Evolutionary conservation across 37 sponge, comb jelly and placozoan species (phyloP).

Genomic region (Hormiphora californensis): DNA sequence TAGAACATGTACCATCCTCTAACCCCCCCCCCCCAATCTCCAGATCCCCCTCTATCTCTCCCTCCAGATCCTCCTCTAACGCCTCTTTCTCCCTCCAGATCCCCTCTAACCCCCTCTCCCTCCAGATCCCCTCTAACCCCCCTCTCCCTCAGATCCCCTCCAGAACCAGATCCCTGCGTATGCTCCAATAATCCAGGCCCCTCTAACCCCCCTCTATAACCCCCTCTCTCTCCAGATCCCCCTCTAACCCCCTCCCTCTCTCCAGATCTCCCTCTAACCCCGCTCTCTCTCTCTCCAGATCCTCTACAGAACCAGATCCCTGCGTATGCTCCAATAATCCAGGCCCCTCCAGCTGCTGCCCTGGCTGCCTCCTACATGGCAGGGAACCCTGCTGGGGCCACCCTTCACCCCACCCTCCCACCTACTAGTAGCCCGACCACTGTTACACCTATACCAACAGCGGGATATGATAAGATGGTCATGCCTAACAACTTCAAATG

Average conservation of each 20-base stretch:
- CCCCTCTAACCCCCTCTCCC: constrained; percentile 1
- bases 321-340: constrained; percentile 18
- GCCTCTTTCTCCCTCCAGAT: neutral
- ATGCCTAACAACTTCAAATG: constrained; percentile 54
- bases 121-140: neutral
- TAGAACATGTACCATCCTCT: neutral
- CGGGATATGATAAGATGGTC: constrained; percentile 53
- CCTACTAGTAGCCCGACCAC: too few species aligned
- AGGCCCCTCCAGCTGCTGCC: neutral
- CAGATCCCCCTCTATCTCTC: neutral
- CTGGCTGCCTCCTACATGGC: constrained; percentile 3
- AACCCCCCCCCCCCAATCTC: neutral
- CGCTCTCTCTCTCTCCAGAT: too few species aligned
- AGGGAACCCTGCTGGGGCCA: neutral
- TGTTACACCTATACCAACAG: too few species aligned
- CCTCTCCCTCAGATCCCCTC: too few species aligned
- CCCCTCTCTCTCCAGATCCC: neutral
- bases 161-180: too few species aligned
- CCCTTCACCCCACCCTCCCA: neutral
- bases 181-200: neutral
- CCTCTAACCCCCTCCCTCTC: neutral
- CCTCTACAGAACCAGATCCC: too few species aligned
- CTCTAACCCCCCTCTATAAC: neutral
- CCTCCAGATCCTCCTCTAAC: neutral
- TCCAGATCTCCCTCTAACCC: constrained; percentile 11